phyloP scores from a whole-genome alignment of 2,888 invertebrate genomes.

The Epinotia nisella region DNA sequence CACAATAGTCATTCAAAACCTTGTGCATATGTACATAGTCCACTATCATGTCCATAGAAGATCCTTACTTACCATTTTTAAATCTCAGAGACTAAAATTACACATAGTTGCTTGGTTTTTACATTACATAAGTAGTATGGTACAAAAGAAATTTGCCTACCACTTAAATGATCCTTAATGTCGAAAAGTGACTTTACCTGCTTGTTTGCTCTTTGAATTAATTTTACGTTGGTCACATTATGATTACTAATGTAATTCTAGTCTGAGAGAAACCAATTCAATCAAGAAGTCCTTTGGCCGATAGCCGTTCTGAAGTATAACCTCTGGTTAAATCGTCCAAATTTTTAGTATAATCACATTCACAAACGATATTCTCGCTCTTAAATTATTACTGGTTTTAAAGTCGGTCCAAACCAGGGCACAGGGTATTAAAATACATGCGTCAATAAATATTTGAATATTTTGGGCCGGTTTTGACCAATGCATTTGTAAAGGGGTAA shows the following conservation, averaged over 20 bases:
- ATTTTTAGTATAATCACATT: background rate
- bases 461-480: conserved; percentile 33
- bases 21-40: conserved; percentile 9
- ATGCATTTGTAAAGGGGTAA: conserved; percentile 43
- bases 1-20: conserved; percentile 6
- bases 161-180: too few relatives aligned
- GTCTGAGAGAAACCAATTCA: too few relatives aligned
- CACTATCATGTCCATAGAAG: background rate
- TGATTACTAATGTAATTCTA: too few relatives aligned
- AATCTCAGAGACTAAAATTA: background rate
- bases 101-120: background rate
- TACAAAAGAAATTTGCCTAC: too few relatives aligned
- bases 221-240: too few relatives aligned
- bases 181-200: too few relatives aligned
- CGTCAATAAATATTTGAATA: conserved; percentile 26
- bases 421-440: conserved; percentile 44
- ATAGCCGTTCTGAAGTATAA: background rate
- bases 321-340: background rate
- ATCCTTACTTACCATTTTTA: background rate
- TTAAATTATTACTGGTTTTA: conserved; percentile 31
- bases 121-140: too few relatives aligned
- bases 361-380: conserved; percentile 40
- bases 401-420: conserved; percentile 43
- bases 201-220: too few relatives aligned
- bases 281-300: background rate